Evolutionary conservation across 2,113 vertebrate species (phyloP).

Genomic region (Tympanuchus pallidicinctus): DNA sequence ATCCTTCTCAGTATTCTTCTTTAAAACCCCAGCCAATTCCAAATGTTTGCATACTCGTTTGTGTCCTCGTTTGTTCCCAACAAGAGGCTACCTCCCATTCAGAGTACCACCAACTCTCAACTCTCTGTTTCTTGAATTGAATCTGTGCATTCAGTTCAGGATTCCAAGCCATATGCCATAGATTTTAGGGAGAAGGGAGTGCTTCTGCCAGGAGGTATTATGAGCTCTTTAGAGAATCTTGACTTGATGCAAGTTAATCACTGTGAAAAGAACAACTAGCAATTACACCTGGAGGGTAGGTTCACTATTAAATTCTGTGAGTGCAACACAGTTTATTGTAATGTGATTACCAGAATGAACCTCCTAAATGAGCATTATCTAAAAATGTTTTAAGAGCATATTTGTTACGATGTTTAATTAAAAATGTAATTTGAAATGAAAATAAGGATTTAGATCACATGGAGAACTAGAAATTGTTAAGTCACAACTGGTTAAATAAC

Average conservation of each 20-base stretch:
- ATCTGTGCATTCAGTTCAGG: neutral
- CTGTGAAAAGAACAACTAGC: neutral
- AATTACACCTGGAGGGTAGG: constrained; percentile 24
- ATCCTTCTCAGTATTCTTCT: neutral
- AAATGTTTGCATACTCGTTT: neutral
- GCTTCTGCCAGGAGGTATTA: neutral
- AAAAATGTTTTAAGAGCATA: neutral
- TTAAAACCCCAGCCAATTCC: neutral
- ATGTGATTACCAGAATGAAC: neutral
- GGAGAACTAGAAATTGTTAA: neutral
- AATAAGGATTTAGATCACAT: neutral
- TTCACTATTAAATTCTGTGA: constrained; percentile 44
- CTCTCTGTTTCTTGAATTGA: neutral
- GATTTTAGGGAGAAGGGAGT: neutral
- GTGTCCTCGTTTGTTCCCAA: neutral
- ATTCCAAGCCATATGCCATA: neutral
- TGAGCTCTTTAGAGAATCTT: neutral
- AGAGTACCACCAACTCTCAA: rapidly evolving
- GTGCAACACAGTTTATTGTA: neutral
- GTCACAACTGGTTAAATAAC: neutral
- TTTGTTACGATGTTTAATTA: constrained; percentile 29
- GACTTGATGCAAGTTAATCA: neutral
- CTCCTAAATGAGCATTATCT: constrained; percentile 14
- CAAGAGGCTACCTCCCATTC: neutral
- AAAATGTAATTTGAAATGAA: constrained; percentile 9